Evolutionary conservation across 2,113 vertebrate genomes (phyloP).

Genomic region (Rhynchomys soricoides): DNA sequence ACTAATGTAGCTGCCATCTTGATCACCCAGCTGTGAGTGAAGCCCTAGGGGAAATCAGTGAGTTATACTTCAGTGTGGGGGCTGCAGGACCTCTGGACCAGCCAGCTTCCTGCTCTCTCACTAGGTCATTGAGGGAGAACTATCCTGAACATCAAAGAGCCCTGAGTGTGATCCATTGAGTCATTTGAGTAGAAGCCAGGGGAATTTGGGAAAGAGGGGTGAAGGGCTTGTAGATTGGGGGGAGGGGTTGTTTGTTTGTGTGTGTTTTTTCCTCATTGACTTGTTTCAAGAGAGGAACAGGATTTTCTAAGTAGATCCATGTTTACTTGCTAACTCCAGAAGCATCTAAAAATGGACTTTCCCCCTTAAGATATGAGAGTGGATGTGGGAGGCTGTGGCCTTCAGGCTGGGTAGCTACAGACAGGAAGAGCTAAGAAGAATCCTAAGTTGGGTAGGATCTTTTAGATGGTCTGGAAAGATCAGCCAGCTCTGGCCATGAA

Average conservation of each 20-base stretch:
- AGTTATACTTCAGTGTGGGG: conserved; percentile 26
- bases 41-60: conserved; percentile 59
- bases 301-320: neutral
- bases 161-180: neutral
- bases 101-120: neutral
- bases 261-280: neutral
- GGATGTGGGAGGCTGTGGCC: neutral
- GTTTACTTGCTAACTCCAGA: neutral
- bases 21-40: conserved; percentile 75
- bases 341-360: neutral
- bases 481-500: neutral
- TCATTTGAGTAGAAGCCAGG: neutral
- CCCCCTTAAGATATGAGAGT: neutral
- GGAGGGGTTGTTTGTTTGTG: neutral
- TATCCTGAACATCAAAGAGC: neutral
- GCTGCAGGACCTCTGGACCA: neutral
- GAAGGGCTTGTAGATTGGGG: neutral
- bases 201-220: neutral
- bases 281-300: neutral
- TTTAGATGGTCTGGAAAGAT: neutral
- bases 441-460: neutral
- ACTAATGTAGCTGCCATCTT: conserved; percentile 85
- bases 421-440: neutral
- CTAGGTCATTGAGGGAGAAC: neutral
- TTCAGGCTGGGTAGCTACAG: neutral